Evolutionary conservation across 2,797 vertebrate species (phyloP).

Genomic region (Brachyalestes nurse): DNA sequence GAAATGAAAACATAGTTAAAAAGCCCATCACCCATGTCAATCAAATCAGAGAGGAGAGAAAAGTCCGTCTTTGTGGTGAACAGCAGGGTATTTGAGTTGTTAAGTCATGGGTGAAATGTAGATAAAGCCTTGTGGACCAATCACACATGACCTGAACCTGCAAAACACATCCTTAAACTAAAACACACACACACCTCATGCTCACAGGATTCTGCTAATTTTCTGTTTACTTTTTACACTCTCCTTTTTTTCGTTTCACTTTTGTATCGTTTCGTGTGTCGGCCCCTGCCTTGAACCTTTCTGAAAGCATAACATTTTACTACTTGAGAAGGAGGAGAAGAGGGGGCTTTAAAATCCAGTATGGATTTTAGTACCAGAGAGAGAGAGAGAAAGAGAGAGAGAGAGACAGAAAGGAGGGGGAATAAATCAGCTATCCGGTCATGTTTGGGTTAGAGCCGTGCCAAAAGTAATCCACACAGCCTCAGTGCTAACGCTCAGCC

Average conservation of each 20-base stretch:
- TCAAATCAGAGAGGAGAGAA: neutral
- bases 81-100: neutral
- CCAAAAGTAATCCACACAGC: constrained; percentile 63
- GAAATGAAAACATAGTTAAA: neutral
- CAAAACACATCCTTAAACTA: constrained; percentile 42
- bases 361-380: neutral
- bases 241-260: constrained; percentile 64
- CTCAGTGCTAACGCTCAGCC: constrained; percentile 24
- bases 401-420: neutral
- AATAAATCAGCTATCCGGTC: constrained; percentile 67
- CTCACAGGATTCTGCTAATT: constrained; percentile 59
- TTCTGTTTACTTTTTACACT: constrained; percentile 77
- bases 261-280: constrained; percentile 54
- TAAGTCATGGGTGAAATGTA: constrained; percentile 27
- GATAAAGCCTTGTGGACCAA: constrained; percentile 21
- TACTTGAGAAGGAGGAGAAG: constrained; percentile 58
- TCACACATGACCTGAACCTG: constrained; percentile 16
- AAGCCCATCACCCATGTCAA: neutral
- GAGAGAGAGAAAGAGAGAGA: neutral
- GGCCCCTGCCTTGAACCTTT: constrained; percentile 80
- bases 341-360: constrained; percentile 19
- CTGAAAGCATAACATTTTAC: constrained; percentile 79
- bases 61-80: neutral
- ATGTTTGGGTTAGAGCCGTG: constrained; percentile 73
- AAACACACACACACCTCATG: constrained; percentile 59